These are phyloP conservation scores for Malurus elegans DNA, from an alignment of 2,113 vertebrate species.

Conservation along the genomic window DNA sequence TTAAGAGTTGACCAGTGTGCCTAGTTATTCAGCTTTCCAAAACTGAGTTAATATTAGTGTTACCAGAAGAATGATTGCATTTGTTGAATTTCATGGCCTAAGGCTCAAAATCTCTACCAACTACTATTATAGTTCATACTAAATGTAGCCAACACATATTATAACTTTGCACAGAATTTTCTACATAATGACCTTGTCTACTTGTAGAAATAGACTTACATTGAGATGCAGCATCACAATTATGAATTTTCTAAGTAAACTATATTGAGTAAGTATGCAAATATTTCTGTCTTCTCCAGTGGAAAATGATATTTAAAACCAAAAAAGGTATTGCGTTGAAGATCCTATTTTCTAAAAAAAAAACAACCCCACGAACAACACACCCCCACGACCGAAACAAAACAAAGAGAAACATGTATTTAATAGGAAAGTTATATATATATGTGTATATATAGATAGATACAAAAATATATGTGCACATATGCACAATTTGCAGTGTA, in stretches of 20 bases:
- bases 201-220: slow-evolving; percentile 21
- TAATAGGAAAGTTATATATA: background rate
- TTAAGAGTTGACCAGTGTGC: background rate
- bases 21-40: slow-evolving; percentile 18
- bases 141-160: slow-evolving; percentile 2
- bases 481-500: background rate
- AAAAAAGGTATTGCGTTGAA: background rate
- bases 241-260: slow-evolving; percentile 5
- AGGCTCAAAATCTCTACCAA: slow-evolving; percentile 26
- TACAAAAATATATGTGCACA: background rate
- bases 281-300: background rate
- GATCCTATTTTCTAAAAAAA: background rate
- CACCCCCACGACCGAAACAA: background rate
- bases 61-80: slow-evolving; percentile 39
- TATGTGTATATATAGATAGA: background rate
- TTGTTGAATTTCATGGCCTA: slow-evolving; percentile 41
- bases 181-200: background rate
- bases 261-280: slow-evolving; percentile 26
- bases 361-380: background rate
- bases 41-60: background rate
- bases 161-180: slow-evolving; percentile 28
- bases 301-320: background rate
- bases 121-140: slow-evolving; percentile 6
- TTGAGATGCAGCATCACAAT: background rate
- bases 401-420: background rate